phyloP scores from a whole-genome alignment of 2,797 vertebrate genomes.

The Sebastiscus tertius region DNA sequence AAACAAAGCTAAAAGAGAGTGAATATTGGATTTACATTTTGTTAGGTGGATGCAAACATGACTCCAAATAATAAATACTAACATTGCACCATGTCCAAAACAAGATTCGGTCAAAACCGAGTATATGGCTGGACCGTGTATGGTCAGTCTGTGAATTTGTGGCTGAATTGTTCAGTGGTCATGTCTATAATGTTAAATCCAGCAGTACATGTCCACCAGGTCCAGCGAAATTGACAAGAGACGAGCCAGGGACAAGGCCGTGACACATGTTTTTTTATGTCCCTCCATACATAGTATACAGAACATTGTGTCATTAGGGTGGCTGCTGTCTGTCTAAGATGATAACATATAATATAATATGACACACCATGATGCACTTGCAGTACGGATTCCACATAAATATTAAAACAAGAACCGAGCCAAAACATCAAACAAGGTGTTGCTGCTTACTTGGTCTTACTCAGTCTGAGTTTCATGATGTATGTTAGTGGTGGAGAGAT shows the following conservation, averaged over 20 bases:
- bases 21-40: too few relatives aligned
- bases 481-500: background rate
- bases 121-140: too few relatives aligned
- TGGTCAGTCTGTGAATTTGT: too few relatives aligned
- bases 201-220: too few relatives aligned
- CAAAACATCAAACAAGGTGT: slow-evolving; percentile 20
- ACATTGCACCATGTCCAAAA: too few relatives aligned
- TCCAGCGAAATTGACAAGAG: too few relatives aligned
- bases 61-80: too few relatives aligned
- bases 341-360: background rate
- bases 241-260: background rate
- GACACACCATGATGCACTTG: background rate
- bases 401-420: background rate
- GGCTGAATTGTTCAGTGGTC: too few relatives aligned
- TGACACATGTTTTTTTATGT: background rate
- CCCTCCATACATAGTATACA: background rate
- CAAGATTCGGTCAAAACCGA: too few relatives aligned
- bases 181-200: too few relatives aligned
- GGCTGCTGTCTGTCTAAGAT: background rate
- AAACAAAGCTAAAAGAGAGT: too few relatives aligned
- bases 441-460: background rate
- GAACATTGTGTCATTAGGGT: background rate
- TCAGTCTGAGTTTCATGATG: background rate
- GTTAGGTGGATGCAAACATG: too few relatives aligned
- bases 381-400: background rate